Base-by-base conservation (phyloP, 1,140 invertebrate species). In the Parapsyche elsis region DNA sequence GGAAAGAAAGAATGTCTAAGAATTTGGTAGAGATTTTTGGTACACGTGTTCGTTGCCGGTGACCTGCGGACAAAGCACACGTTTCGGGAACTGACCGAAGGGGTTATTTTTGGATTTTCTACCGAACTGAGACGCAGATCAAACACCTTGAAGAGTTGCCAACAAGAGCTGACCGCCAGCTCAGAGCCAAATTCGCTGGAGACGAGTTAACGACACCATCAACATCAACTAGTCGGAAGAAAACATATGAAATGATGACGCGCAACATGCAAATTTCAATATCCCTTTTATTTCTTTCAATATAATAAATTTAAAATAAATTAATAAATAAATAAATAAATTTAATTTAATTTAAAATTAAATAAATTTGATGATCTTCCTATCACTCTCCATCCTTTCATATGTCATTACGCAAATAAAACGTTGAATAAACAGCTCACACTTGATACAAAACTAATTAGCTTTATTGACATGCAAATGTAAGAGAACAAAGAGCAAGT, bases 61-160 rank as follows among this genome's bases (percentile, higher is more conserved):
- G 64, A 67, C 24, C 23, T 12, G 23, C n/a, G 45, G 24, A 77
- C 75, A 77, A 77, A 77, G 75, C 57, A 19, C 75, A 26, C 7
- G 16, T 16, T 24, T 23, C 57, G 57, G 53, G 75, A 45, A 77
- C 75, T 77, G 75, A 64, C 75, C 75, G 57, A 12, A 16, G 53
- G 9, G 24, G 16, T 44, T 64, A 64, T 77, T 64, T 64, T 16
- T 64, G 75, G 26, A 10, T 44, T 77, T 77, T 44, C 12, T 64
- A 23, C 75, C 75, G 75, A 77, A 77, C 0, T 44, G 59, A 77
- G 75, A 64, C 75, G 75, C 75, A 77, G n/a, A 64, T 77, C 38
- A 16, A 9, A 16, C 75, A 64, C 75, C 57, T 77, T 77, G 75
- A 77, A 77, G 5, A 26, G 26, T 12, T 77, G 75, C 75, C 75